phyloP scores from a whole-genome alignment of 2,888 invertebrate species.

The Noctua janthe region DNA sequence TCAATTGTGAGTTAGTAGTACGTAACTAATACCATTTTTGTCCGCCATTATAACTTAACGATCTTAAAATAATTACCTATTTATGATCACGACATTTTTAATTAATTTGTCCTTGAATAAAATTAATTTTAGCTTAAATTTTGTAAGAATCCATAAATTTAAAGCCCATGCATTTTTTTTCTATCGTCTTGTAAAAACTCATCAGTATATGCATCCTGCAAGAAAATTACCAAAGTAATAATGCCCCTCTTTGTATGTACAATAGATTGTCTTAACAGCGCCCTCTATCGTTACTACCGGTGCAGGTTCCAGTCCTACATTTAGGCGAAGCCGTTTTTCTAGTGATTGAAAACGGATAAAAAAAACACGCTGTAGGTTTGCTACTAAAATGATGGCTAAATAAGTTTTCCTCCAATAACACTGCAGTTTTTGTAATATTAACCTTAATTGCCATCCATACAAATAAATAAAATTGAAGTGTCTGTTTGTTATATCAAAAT shows the following conservation, averaged over 20 bases:
- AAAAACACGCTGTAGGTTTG: background rate
- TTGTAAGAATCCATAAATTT: background rate
- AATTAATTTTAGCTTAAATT: background rate
- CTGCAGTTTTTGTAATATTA: conserved; percentile 8
- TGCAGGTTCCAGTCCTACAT: conserved; percentile 32
- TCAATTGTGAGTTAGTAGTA: background rate
- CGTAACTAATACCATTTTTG: background rate
- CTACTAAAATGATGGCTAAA: background rate
- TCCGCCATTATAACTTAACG: background rate
- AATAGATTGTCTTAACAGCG: conserved; percentile 4
- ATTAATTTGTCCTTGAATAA: background rate
- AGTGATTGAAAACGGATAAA: background rate
- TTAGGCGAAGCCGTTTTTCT: background rate
- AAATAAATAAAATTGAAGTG: too few relatives aligned
- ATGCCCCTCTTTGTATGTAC: too few relatives aligned
- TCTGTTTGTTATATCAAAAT: background rate
- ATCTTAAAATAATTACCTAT: background rate
- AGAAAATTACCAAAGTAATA: background rate
- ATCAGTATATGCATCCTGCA: background rate
- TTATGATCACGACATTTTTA: background rate
- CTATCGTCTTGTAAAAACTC: background rate
- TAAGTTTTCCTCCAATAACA: background rate
- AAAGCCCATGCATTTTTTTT: background rate
- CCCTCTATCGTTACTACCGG: conserved; percentile 30
- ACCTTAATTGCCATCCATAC: too few relatives aligned